A percentile compares a stretch with the other conserved stretches of the same genome.
Evolutionary conservation across 2,888 invertebrate species (phyloP).

Genomic region (Anagyrus pseudococci): DNA sequence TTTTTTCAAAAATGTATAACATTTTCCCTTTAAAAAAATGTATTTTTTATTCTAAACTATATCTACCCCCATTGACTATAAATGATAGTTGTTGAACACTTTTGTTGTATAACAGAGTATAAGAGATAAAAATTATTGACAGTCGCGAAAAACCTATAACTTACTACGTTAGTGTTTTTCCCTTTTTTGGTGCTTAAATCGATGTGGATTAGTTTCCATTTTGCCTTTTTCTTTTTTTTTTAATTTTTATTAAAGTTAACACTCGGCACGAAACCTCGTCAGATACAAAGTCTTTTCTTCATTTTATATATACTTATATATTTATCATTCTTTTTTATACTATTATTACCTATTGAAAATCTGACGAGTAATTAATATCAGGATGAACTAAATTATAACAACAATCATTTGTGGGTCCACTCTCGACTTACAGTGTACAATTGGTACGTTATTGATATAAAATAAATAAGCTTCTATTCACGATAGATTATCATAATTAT

Average conservation of each 20-base stretch:
- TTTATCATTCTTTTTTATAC: slow-evolving; percentile 10
- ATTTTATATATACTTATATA: slow-evolving; percentile 11
- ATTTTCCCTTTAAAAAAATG: slow-evolving; percentile 16
- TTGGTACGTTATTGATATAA: slow-evolving; percentile 35
- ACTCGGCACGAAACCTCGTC: slow-evolving; percentile 29
- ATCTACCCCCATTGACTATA: slow-evolving; percentile 28
- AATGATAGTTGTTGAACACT: slow-evolving; percentile 28
- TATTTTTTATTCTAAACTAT: slow-evolving; percentile 22
- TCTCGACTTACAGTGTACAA: slow-evolving; percentile 20
- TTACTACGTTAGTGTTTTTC: slow-evolving; percentile 26
- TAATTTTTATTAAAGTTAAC: slow-evolving; percentile 30
- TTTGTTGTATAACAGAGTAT: slow-evolving; percentile 25
- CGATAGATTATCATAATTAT: slow-evolving; percentile 32
- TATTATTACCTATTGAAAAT: slow-evolving; percentile 18
- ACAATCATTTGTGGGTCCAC: slow-evolving; percentile 20
- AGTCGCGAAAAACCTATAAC: slow-evolving; percentile 30
- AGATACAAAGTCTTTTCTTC: slow-evolving; percentile 19
- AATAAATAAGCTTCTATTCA: slow-evolving; percentile 45
- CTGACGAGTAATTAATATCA: slow-evolving; percentile 21
- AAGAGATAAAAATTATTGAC: slow-evolving; percentile 24
- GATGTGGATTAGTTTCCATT: slow-evolving; percentile 25
- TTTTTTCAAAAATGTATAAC: slow-evolving; percentile 13
- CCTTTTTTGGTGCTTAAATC: slow-evolving; percentile 28
- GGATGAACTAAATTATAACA: slow-evolving; percentile 23
- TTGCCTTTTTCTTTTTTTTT: slow-evolving; percentile 10